Evolutionary conservation across 1,140 invertebrate species (phyloP), one percentile per base, ranked within the genome.

Genomic region (Atta colombica): DNA sequence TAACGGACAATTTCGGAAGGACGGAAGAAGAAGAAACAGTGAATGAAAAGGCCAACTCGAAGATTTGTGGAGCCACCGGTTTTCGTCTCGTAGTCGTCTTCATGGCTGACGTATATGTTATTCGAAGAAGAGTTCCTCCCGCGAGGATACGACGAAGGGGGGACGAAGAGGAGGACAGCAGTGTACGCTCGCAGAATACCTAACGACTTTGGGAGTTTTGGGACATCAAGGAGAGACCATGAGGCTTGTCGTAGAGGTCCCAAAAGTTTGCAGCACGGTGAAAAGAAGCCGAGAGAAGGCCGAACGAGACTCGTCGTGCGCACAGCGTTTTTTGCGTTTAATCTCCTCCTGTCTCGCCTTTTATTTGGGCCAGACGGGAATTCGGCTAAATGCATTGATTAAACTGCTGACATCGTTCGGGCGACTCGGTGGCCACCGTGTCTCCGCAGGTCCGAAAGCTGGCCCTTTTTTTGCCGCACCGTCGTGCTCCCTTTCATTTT

Each of bases 311-410:
- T 55, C 87, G 91, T 87, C 91, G 92, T 89, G 85, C 89, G 92
- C 87, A 85, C 69, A 85, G 84, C 87, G 86, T 94, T 95, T 95
- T 95, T 95, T 94, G 93, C 89, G 69, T 78, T 78, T 75, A 91
- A 87, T 63, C 80, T 87, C 74, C 90, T 61, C 63, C 68, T 68
- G 92, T 92, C 92, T 92, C 91, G 92, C 92, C 93, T 95, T 94
- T 95, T 95, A 95, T 95, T 95, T 95, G 92, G 94, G 90, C 93
- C 94, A 94, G 94, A 94, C 94, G 93, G 94, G 95, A 95, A 95
- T 95, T 95, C 95, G 93, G 93, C 92, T 95, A 95, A 95, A 95
- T 95, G 94, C 94, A 95, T 95, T 95, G 94, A 95, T 95, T 95
- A 95, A 95, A 94, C 93, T 92, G 92, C 92, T 93, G 94, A 94